Percentiles rank a stretch among this genome's conserved stretches.
Conservation (phyloP, 1,140 invertebrate genomes). For the Apocrypta bakeri region DNA sequence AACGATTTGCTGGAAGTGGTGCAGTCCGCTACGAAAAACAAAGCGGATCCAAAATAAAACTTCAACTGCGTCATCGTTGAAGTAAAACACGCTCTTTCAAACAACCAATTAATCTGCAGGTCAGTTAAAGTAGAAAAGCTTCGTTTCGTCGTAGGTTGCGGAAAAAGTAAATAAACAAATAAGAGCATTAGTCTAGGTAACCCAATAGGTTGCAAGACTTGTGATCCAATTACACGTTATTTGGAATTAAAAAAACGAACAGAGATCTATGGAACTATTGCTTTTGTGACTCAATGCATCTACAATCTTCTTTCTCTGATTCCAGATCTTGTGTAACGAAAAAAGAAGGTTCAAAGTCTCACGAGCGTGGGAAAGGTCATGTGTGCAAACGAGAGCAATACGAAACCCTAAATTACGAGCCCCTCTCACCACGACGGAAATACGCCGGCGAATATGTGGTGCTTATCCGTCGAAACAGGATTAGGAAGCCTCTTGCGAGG, state of each 20-base stretch:
- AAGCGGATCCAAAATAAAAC: constrained; percentile 41
- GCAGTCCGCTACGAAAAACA: constrained; percentile 65
- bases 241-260: not conserved
- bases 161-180: not conserved
- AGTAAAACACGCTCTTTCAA: not conserved
- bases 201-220: not conserved
- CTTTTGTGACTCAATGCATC: not conserved
- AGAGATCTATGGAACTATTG: no score
- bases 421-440: constrained; percentile 14
- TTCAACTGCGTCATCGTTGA: not conserved
- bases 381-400: not conserved
- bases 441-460: constrained; percentile 17
- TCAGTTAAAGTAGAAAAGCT: not conserved
- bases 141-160: not conserved
- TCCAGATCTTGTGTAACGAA: not conserved
- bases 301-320: not conserved
- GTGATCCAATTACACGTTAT: not conserved
- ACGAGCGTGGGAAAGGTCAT: constrained; percentile 11
- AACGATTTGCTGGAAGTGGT: constrained; percentile 66
- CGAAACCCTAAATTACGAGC: constrained; percentile 9
- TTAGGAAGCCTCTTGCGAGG: constrained; percentile 34
- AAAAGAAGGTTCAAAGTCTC: constrained; percentile 25
- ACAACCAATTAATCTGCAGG: not conserved
- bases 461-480: constrained; percentile 41
- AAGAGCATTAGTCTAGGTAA: constrained; percentile 9